Evolutionary conservation across 2,888 invertebrate species (phyloP).

Genomic region (Bursaphelenchus okinawaensis): DNA sequence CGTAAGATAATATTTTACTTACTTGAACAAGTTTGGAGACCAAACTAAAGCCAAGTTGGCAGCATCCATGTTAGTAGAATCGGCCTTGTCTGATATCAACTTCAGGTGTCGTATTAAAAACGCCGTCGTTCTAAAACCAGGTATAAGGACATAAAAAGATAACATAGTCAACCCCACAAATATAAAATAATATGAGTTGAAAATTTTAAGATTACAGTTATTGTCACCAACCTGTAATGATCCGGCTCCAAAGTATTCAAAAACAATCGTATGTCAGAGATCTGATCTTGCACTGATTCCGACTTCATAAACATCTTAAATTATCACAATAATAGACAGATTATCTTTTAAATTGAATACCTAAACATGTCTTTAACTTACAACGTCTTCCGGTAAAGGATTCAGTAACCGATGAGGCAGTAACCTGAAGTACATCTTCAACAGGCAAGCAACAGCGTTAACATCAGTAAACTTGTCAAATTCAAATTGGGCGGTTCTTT

Average conservation of each 20-base stretch:
- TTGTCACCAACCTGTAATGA: not conserved
- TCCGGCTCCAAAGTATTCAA: not conserved
- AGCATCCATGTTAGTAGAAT: slow-evolving; percentile 7
- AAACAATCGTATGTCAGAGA: not conserved
- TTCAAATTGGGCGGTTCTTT: not conserved
- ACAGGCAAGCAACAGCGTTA: slow-evolving; percentile 6
- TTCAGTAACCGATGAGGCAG: not conserved
- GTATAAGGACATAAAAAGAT: too few species aligned
- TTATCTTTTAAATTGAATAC: too few species aligned
- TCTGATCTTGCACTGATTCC: not conserved
- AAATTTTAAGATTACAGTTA: too few species aligned
- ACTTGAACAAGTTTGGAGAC: slow-evolving; percentile 13
- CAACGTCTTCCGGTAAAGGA: not conserved
- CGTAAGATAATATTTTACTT: not conserved
- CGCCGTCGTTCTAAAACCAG: slow-evolving; percentile 10
- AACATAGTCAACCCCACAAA: too few species aligned
- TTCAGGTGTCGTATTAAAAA: slow-evolving; percentile 5
- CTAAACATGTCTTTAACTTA: too few species aligned
- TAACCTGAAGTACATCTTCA: slow-evolving; percentile 2
- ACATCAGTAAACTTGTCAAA: slow-evolving; percentile 3
- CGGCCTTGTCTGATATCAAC: not conserved
- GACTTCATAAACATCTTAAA: not conserved
- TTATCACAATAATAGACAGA: too few species aligned
- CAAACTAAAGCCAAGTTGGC: slow-evolving; percentile 8
- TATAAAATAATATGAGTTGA: too few species aligned